These are phyloP conservation scores for Epizoanthus rinbou DNA, from an alignment of 92 coral and sea anemone genomes.

Conservation along the genomic window DNA sequence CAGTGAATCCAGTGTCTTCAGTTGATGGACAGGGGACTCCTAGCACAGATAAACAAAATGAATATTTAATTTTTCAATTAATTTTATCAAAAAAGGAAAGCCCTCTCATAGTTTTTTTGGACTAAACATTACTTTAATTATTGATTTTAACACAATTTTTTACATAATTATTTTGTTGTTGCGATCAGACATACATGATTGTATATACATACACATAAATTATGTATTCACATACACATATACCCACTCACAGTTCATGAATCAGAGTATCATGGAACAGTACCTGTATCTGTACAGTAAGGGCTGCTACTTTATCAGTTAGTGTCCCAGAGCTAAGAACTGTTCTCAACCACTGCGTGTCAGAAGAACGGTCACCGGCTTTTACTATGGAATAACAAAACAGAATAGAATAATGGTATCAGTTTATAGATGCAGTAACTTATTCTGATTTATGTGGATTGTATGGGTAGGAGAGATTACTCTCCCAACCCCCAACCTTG, in stretches of 20 bases:
- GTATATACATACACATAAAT: no score
- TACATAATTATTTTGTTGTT: no score
- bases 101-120: neutral
- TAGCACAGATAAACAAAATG: neutral
- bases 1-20: slow-evolving; percentile 80
- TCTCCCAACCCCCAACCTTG: no score
- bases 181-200: no score
- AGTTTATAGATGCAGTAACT: neutral
- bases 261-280: neutral
- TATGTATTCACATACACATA: no score
- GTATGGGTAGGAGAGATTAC: neutral
- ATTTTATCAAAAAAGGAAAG: no score
- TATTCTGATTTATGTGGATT: neutral
- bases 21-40: slow-evolving; percentile 94
- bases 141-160: no score
- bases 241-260: neutral
- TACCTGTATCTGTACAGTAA: slow-evolving; percentile 94
- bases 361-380: slow-evolving; percentile 77
- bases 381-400: slow-evolving; percentile 58
- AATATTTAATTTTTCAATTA: neutral
- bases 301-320: slow-evolving; percentile 91
- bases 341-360: slow-evolving; percentile 85
- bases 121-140: no score
- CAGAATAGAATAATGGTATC: neutral
- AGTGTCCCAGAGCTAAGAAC: slow-evolving; percentile 92